Conservation (phyloP, 2,797 vertebrate species). For the Miichthys miiuy region DNA sequence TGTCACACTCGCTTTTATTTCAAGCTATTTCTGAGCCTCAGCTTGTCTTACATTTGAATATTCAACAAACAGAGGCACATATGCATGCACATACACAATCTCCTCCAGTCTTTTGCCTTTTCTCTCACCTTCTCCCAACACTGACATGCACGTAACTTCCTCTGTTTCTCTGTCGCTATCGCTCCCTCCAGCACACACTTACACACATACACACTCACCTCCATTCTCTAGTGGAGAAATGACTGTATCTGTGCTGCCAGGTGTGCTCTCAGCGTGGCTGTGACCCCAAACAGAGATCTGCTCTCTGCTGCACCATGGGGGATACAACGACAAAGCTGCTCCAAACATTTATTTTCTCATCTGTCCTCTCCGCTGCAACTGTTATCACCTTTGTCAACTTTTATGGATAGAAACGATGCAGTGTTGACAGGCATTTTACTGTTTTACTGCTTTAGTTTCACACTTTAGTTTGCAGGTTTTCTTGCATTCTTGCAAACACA, state of each 20-base stretch:
- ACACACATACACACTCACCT: constrained; percentile 19
- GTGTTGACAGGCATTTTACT: constrained; percentile 33
- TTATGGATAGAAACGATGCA: constrained; percentile 21
- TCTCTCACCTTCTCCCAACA: constrained; percentile 53
- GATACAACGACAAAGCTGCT: constrained; percentile 64
- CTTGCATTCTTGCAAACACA: constrained; percentile 6
- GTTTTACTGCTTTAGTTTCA: constrained; percentile 16
- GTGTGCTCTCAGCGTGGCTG: constrained; percentile 77
- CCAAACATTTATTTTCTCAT: constrained; percentile 75
- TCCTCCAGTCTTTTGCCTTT: constrained; percentile 39
- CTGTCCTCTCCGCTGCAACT: constrained; percentile 52
- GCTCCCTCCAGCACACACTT: not conserved
- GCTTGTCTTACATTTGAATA: constrained; percentile 39
- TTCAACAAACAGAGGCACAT: constrained; percentile 22
- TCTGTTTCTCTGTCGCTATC: constrained; percentile 37
- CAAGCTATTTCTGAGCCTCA: constrained; percentile 29
- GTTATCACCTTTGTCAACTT: constrained; percentile 58
- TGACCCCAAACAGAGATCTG: constrained; percentile 76
- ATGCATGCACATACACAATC: not conserved
- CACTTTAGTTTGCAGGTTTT: not conserved
- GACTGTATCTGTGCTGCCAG: constrained; percentile 72
- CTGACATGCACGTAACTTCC: constrained; percentile 45
- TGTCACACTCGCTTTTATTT: constrained; percentile 20
- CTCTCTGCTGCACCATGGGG: constrained; percentile 63
- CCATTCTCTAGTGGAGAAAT: constrained; percentile 55